Evolutionary conservation across 2,113 vertebrate species (phyloP).

Genomic region (Epinephelus cyanopodus): DNA sequence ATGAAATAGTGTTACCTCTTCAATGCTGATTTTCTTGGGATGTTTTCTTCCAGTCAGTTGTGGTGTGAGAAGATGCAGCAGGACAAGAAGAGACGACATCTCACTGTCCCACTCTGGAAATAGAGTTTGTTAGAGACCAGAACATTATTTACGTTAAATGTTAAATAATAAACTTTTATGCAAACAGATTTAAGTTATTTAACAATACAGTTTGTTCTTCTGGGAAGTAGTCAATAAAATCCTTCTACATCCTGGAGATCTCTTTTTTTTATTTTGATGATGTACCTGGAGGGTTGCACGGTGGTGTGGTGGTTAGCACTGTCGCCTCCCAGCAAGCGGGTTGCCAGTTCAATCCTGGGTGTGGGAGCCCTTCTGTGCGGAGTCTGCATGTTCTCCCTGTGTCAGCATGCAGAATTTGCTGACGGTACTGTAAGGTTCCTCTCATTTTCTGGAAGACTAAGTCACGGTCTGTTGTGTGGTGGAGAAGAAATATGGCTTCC

Average conservation of each 20-base stretch:
- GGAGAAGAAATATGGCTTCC: conserved; percentile 20
- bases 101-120: conserved; percentile 8
- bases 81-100: conserved; percentile 36
- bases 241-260: neutral
- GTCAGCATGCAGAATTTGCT: neutral
- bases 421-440: neutral
- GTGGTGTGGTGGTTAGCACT: too few relatives aligned
- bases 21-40: conserved; percentile 25
- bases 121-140: neutral
- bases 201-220: neutral
- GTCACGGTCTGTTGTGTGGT: neutral
- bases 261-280: neutral
- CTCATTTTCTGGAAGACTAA: conserved; percentile 7
- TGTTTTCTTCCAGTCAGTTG: conserved; percentile 9
- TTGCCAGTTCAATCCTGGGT: too few relatives aligned
- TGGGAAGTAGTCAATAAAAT: neutral
- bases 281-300: neutral
- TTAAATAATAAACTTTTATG: neutral
- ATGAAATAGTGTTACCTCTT: conserved; percentile 4
- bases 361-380: too few relatives aligned
- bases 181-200: neutral
- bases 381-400: too few relatives aligned
- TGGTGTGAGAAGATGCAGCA: conserved; percentile 20
- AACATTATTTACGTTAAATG: neutral
- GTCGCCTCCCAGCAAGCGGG: too few relatives aligned